phyloP scores from a whole-genome alignment of 2,113 vertebrate genomes.

The Microcebus griseorufus region DNA sequence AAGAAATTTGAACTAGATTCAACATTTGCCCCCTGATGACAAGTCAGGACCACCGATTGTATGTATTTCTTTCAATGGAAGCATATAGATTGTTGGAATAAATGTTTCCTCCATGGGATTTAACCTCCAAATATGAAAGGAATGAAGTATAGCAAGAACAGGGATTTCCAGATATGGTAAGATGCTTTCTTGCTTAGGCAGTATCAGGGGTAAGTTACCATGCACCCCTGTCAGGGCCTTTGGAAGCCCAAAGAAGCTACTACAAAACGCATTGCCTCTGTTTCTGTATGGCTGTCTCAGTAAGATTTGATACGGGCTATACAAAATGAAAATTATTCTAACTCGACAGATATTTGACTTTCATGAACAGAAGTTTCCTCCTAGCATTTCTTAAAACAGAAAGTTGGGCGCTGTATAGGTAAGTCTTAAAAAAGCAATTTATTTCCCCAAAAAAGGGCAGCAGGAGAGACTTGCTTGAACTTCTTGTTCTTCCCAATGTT shows the following conservation, averaged over 20 bases:
- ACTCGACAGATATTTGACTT: not conserved
- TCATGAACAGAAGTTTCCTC: not conserved
- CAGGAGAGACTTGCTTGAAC: not conserved
- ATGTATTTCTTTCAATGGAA: conserved; percentile 18
- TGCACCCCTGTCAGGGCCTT: not conserved
- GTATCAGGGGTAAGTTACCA: not conserved
- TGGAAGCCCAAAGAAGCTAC: not conserved
- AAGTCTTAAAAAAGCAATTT: conserved; percentile 17
- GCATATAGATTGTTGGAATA: not conserved
- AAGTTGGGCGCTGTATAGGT: not conserved
- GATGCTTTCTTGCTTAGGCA: not conserved
- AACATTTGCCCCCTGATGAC: not conserved
- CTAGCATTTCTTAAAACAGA: not conserved
- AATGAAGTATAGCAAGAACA: not conserved
- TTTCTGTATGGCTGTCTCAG: not conserved
- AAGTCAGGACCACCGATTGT: not conserved
- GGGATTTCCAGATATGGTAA: not conserved
- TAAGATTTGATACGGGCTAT: not conserved
- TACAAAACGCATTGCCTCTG: not conserved
- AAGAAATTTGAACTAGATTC: not conserved
- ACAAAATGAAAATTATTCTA: not conserved
- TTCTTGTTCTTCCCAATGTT: not conserved
- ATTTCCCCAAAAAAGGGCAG: not conserved
- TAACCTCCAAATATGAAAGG: not conserved
- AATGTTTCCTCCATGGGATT: not conserved